Evolutionary conservation across 2,797 vertebrate species (phyloP).

Genomic region (Benthosema pterotum): DNA sequence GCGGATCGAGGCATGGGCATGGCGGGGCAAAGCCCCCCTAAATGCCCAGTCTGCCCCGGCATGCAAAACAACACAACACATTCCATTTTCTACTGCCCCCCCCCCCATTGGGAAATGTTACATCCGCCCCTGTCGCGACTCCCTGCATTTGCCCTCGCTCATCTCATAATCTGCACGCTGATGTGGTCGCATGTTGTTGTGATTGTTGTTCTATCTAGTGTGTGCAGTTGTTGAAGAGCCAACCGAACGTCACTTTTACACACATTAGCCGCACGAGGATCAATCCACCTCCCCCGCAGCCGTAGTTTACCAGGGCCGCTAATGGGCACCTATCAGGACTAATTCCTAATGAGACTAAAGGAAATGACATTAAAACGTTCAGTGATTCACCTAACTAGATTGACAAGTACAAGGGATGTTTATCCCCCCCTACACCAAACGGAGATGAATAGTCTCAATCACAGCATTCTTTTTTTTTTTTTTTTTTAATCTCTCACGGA

Average conservation of each 20-base stretch:
- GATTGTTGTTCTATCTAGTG: conserved; percentile 23
- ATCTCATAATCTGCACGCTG: conserved; percentile 14
- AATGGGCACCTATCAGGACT: conserved; percentile 74
- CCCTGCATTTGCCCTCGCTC: conserved; percentile 30
- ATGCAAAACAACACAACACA: too few relatives aligned
- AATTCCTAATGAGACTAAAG: conserved; percentile 76
- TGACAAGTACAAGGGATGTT: conserved; percentile 67
- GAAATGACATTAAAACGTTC: conserved; percentile 69
- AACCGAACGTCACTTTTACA: conserved; percentile 60
- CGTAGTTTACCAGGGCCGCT: conserved; percentile 64
- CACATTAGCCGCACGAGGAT: conserved; percentile 67
- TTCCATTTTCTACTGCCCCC: too few relatives aligned
- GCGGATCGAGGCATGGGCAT: too few relatives aligned
- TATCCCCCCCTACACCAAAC: conserved; percentile 70
- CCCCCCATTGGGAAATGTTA: too few relatives aligned
- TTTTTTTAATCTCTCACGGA: conserved; percentile 70
- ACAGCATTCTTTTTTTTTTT: conserved; percentile 65
- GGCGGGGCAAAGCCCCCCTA: too few relatives aligned
- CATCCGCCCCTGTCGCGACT: too few relatives aligned
- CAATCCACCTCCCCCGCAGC: conserved; percentile 73
- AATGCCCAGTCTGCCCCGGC: too few relatives aligned
- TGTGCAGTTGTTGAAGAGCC: conserved; percentile 66
- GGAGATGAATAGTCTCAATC: conserved; percentile 70
- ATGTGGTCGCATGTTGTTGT: conserved; percentile 29
- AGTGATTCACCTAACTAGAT: conserved; percentile 69